These are phyloP conservation scores for Erithacus rubecula DNA, from an alignment of 2,797 vertebrate genomes.

Conservation along the genomic window DNA sequence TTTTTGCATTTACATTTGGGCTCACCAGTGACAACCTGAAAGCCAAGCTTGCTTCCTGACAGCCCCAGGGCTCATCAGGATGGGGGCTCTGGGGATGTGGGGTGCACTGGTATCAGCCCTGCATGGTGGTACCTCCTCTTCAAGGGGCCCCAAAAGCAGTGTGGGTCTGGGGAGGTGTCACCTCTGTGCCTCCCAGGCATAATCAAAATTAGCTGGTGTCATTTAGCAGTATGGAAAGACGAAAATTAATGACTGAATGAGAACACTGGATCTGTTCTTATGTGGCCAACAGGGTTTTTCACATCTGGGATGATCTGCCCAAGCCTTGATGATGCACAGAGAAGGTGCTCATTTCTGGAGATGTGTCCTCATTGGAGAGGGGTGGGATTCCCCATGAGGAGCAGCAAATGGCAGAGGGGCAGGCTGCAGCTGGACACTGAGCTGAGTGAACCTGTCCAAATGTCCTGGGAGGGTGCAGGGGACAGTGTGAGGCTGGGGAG, in stretches of 20 bases:
- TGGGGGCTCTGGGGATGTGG: background rate
- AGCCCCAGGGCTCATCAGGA: background rate
- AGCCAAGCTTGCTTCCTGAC: background rate
- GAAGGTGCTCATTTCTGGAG: background rate
- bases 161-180: background rate
- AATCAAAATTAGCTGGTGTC: background rate
- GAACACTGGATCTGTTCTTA: background rate
- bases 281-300: rapidly evolving
- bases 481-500: background rate
- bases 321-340: rapidly evolving
- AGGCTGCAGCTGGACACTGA: background rate
- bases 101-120: background rate
- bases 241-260: background rate
- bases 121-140: background rate
- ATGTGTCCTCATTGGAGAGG: background rate
- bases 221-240: background rate
- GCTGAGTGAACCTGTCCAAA: background rate
- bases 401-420: background rate
- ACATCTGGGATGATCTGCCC: background rate
- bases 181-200: background rate
- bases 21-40: rapidly evolving
- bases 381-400: background rate
- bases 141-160: background rate
- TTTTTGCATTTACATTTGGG: background rate
- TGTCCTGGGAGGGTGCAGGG: background rate